Conservation (phyloP, 2,797 vertebrate species). For the Pipistrellus pygmaeus region DNA sequence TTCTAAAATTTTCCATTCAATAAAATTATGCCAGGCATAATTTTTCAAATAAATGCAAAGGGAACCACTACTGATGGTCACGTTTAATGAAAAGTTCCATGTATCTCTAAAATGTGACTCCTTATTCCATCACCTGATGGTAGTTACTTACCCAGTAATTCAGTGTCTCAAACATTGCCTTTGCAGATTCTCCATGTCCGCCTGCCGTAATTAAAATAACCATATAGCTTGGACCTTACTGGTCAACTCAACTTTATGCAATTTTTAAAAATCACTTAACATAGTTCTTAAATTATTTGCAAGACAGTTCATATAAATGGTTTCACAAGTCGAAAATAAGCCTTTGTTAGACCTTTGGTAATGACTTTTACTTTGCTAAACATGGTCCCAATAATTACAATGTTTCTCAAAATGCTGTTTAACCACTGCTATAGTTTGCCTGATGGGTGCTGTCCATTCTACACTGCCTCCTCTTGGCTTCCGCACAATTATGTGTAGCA, state of each 20-base stretch:
- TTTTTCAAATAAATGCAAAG: background rate
- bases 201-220: background rate
- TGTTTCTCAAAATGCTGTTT: background rate
- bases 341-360: background rate
- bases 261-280: background rate
- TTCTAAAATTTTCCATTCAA: background rate
- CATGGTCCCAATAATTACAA: background rate
- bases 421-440: background rate
- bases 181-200: background rate
- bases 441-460: background rate
- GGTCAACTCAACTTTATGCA: background rate
- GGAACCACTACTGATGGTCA: background rate
- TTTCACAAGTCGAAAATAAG: background rate
- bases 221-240: accelerated
- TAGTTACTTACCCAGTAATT: background rate
- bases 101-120: constrained; percentile 15
- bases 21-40: background rate
- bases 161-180: background rate
- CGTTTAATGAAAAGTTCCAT: constrained; percentile 8
- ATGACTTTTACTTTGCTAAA: background rate
- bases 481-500: background rate
- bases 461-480: background rate
- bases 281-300: background rate
- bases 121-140: background rate
- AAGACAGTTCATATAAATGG: background rate